These are phyloP conservation scores for Charina bottae DNA, from an alignment of 2,113 vertebrate species.

Conservation along the genomic window DNA sequence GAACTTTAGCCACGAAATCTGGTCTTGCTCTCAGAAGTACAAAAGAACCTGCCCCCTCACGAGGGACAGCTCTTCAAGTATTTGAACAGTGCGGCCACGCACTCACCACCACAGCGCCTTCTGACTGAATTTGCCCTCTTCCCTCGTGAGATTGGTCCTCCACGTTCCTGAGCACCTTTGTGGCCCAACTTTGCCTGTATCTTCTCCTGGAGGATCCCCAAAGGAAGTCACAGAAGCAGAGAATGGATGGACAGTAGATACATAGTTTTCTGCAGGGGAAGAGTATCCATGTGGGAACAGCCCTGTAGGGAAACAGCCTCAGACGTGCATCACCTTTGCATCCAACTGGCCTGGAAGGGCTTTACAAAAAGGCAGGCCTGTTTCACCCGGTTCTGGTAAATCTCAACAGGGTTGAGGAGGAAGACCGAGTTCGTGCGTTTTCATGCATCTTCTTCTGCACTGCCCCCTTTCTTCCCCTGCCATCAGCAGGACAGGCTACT, in stretches of 20 bases:
- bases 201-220: background rate
- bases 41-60: too few relatives aligned
- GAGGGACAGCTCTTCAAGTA: too few relatives aligned
- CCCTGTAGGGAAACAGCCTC: background rate
- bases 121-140: background rate
- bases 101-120: background rate
- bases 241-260: background rate
- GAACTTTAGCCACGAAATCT: too few relatives aligned
- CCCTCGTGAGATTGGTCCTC: background rate
- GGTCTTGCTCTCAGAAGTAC: too few relatives aligned
- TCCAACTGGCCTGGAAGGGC: too few relatives aligned
- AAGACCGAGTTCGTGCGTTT: background rate
- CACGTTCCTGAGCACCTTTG: background rate
- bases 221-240: background rate
- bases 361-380: too few relatives aligned
- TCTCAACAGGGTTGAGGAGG: background rate
- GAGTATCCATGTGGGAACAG: background rate
- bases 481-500: background rate
- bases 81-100: too few relatives aligned
- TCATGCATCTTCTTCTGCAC: background rate
- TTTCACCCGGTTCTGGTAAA: background rate
- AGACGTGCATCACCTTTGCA: background rate
- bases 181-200: background rate
- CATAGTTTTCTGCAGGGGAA: background rate
- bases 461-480: background rate